Evolutionary conservation across 2,797 vertebrate genomes (phyloP), one percentile per base, ranked within the genome.

Genomic region (Micromesistius poutassou): DNA sequence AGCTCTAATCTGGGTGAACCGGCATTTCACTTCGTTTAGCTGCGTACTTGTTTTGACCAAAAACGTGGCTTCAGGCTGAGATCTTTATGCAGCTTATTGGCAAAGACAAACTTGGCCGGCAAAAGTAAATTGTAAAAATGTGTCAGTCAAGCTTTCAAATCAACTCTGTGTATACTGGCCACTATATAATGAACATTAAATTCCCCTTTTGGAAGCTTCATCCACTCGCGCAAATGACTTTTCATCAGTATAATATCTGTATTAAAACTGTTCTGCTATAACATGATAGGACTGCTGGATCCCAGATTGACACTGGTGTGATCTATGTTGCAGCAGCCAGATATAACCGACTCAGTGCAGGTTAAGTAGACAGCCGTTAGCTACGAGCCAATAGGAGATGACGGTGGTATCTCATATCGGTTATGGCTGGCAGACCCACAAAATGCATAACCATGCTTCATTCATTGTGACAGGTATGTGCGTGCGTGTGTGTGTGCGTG

Each of bases 291-390:
- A 28, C 62, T 28, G 25, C 62, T 68, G 25, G 62, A 12, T 68
- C n/a, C 8, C 62, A 68, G 62, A 28, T 28, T 4, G 12, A 28
- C 55, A 8, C 62, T 85, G 83, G 88, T 82, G 42, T 82, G 77
- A 87, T 87, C 50, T 19, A 30, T 82, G 82, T 72, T 84, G 83
- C 82, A 82, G 80, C 72, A 85, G 82, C 87, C 86, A 87, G 89
- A 89, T 86, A 86, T 81, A 87, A 79, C 76, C 9, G 86, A 88
- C 85, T 85, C 81, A 76, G 86, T 84, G 85, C 84, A 88, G 89
- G 87, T 92, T 90, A 89, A 89, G 85, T 82, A 79, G 80, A 83
- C 80, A 38, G 89, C 88, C 84, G 42, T 76, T 88, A 80, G 86
- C 38, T 87, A 82, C 81, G 86, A 88, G 72, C 84, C 82, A 82